Evolutionary conservation across 2,113 vertebrate genomes (phyloP).

Genomic region (Lepus americanus): DNA sequence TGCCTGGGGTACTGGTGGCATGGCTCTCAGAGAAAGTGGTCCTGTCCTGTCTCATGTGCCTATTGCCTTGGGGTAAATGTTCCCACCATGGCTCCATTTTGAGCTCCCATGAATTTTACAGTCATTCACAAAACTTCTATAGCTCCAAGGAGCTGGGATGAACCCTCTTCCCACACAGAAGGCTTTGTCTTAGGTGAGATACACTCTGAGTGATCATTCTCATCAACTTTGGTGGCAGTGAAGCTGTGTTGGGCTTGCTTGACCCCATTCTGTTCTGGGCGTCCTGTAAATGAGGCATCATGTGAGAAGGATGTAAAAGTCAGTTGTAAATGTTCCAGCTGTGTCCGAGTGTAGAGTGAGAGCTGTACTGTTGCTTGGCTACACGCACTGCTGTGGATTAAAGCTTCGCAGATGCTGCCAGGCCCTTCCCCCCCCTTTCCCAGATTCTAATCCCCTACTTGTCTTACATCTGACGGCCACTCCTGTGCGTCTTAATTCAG

Average conservation of each 20-base stretch:
- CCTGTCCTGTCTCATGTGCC: neutral
- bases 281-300: neutral
- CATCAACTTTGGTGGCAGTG: neutral
- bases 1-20: neutral
- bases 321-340: too few species aligned
- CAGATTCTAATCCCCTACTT: fast-evolving
- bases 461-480: neutral
- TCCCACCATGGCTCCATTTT: neutral
- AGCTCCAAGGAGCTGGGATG: neutral
- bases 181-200: too few species aligned
- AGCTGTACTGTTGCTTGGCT: neutral
- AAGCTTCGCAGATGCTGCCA: fast-evolving
- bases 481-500: fast-evolving
- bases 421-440: too few species aligned
- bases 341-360: too few species aligned
- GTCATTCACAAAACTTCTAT: neutral
- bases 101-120: neutral
- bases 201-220: too few species aligned
- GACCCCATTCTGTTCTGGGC: too few species aligned
- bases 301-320: neutral
- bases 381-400: fast-evolving
- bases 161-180: neutral
- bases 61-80: neutral
- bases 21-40: neutral
- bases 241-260: neutral